Base-by-base conservation (phyloP, 1,140 invertebrate species). In the Himalopsyche phryganea region DNA sequence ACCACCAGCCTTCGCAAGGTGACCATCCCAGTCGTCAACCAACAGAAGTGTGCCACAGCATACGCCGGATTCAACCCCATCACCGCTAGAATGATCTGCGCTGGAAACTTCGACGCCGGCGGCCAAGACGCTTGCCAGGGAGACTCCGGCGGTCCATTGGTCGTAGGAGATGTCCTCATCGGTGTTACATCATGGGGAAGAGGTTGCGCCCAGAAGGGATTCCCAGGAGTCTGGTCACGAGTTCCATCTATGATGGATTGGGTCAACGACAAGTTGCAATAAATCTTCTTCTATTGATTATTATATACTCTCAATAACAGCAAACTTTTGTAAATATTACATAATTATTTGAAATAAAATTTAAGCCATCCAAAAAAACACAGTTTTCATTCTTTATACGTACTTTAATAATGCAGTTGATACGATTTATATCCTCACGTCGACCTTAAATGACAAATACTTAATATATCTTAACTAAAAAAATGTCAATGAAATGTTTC, bases 131-230 rank as follows among this genome's bases (percentile, higher is more conserved):
- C 54, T 11, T 76, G 75, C 44, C 67, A 71, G 10, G 73, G 81
- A 28, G 83, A 85, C 63, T 84, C 82, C 13, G 84, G 84, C 0
- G 83, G 84, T 5, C 83, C 83, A 2, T 64, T 86, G 58, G 67
- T 80, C 3, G 73, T 74, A 60, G 63, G 72, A 40, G 76, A 72
- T 0, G 71, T 74, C 19, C 69, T 88, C 32, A 80, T 83, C 46
- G 89, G 89, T 4, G 70, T 90, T 7, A 83, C 85, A 0, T 88
- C 86, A 7, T 90, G 86, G 86, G 88, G 88, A 15, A 79, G 77
- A 51, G 81, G 82, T 3, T 92, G 89, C 65, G 89, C 82, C 1
- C 69, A 77, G 44, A 76, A 81, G 0, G 65, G 68, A 1, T 80
- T 82, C 64, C 88, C 89, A 0, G 89, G 89, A 7, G 85, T 91